A percentile compares a stretch with the other conserved stretches of the same genome.
Conservation (phyloP, 2,113 vertebrate species). For the Apodemus speciosus region DNA sequence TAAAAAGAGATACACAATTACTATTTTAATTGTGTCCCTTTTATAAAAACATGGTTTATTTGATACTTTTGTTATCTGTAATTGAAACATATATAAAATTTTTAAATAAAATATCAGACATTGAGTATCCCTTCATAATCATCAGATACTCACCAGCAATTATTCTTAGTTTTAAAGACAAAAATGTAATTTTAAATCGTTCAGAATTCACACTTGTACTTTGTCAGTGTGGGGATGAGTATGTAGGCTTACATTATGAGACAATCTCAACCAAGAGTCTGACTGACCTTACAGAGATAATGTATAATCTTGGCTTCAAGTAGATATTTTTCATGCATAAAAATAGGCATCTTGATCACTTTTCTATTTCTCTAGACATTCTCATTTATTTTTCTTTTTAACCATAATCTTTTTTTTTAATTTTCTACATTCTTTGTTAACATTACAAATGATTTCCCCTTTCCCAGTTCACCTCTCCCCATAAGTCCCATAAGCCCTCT, state of each 20-base stretch:
- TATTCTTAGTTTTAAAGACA: not conserved
- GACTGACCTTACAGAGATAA: not conserved
- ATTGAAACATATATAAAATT: not conserved
- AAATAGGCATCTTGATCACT: not conserved
- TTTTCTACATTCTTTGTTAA: too few relatives aligned
- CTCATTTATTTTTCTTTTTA: too few relatives aligned
- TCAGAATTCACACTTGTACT: not conserved
- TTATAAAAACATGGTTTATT: not conserved
- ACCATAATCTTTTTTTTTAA: too few relatives aligned
- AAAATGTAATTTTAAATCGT: not conserved
- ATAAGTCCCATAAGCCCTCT: too few relatives aligned
- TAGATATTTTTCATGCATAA: not conserved
- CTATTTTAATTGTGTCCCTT: not conserved
- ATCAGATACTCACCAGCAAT: not conserved
- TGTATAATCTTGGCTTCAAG: not conserved
- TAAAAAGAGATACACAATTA: not conserved
- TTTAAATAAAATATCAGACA: not conserved
- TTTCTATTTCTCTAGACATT: not conserved
- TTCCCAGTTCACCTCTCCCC: too few relatives aligned
- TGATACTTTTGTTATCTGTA: not conserved
- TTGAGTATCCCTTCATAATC: not conserved
- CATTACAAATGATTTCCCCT: too few relatives aligned
- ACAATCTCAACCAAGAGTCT: not conserved
- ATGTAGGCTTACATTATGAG: not conserved
- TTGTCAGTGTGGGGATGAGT: not conserved